Evolutionary conservation across 53 echinoderm and acorn worm genomes (phyloP).

Genomic region (Stichopus horrens): DNA sequence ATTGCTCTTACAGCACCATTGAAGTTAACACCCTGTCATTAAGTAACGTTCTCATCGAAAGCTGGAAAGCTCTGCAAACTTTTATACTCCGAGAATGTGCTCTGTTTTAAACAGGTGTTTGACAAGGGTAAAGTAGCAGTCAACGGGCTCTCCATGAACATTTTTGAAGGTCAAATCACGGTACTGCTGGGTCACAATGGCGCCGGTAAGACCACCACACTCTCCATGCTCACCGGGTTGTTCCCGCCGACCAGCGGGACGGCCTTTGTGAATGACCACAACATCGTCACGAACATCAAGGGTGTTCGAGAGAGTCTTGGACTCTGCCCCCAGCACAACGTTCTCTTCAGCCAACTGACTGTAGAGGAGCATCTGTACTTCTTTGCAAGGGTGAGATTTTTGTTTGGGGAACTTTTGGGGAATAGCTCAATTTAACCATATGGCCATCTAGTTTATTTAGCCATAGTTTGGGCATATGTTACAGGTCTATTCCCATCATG

Average conservation of each 20-base stretch:
- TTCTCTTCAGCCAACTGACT: conserved; percentile 76
- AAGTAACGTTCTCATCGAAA: too few species aligned
- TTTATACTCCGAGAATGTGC: too few species aligned
- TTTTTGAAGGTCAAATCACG: conserved; percentile 83
- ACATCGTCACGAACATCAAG: conserved; percentile 66
- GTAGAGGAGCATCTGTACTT: conserved; percentile 89
- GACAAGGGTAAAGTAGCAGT: conserved; percentile 70
- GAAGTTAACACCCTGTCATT: too few species aligned
- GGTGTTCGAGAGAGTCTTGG: conserved; percentile 81
- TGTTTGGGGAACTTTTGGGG: neutral
- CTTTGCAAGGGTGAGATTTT: conserved; percentile 77
- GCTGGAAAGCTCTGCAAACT: too few species aligned
- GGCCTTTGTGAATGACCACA: conserved; percentile 66
- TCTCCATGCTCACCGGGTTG: conserved; percentile 86
- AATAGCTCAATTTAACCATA: too few species aligned
- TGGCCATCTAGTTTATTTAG: too few species aligned
- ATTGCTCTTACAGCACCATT: too few species aligned
- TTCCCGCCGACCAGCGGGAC: conserved; percentile 74
- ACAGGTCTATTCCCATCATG: too few species aligned
- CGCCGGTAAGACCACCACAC: conserved; percentile 83
- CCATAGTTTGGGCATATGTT: too few species aligned
- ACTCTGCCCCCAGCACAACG: conserved; percentile 80
- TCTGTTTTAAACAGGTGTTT: conserved; percentile 36
- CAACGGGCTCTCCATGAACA: conserved; percentile 66
- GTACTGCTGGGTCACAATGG: conserved; percentile 87